Percentiles rank a stretch among this genome's conserved stretches.
phyloP scores from a whole-genome alignment of 2,888 invertebrate genomes.

The Cephus pulcher region DNA sequence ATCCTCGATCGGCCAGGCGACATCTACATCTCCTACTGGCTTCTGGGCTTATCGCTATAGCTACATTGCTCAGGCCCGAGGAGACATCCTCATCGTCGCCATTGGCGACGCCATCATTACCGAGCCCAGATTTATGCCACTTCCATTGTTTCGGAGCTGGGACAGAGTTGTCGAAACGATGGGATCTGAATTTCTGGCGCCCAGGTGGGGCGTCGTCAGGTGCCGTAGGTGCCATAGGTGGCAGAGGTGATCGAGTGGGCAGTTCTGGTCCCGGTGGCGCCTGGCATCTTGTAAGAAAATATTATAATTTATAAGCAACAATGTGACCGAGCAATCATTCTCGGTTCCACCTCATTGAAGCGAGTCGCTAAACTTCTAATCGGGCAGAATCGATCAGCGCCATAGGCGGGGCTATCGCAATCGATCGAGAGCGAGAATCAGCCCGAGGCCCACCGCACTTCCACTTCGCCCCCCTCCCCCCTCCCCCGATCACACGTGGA shows the following conservation, averaged over 20 bases:
- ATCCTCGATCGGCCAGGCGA: slow-evolving; percentile 26
- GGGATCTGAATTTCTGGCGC: not conserved
- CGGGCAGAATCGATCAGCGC: slow-evolving; percentile 10
- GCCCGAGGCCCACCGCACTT: no score
- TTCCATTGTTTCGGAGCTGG: slow-evolving; percentile 22
- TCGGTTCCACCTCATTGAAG: slow-evolving; percentile 44
- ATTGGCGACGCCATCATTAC: not conserved
- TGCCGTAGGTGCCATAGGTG: not conserved
- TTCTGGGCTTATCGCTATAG: not conserved
- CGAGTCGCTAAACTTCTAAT: slow-evolving; percentile 33
- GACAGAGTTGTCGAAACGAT: slow-evolving; percentile 13
- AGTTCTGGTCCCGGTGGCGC: not conserved
- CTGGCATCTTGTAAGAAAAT: not conserved
- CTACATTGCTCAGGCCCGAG: no score
- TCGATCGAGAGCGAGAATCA: no score
- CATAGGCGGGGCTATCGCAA: no score
- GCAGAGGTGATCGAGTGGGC: not conserved
- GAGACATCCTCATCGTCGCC: no score
- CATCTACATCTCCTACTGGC: slow-evolving; percentile 26
- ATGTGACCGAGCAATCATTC: slow-evolving; percentile 6
- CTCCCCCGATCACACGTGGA: no score
- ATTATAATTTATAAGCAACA: slow-evolving; percentile 10
- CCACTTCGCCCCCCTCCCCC: no score
- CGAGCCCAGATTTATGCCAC: slow-evolving; percentile 29
- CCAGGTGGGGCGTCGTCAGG: slow-evolving; percentile 8